phyloP scores from a whole-genome alignment of 2,888 invertebrate genomes.

The Drosophila subsilvestris region DNA sequence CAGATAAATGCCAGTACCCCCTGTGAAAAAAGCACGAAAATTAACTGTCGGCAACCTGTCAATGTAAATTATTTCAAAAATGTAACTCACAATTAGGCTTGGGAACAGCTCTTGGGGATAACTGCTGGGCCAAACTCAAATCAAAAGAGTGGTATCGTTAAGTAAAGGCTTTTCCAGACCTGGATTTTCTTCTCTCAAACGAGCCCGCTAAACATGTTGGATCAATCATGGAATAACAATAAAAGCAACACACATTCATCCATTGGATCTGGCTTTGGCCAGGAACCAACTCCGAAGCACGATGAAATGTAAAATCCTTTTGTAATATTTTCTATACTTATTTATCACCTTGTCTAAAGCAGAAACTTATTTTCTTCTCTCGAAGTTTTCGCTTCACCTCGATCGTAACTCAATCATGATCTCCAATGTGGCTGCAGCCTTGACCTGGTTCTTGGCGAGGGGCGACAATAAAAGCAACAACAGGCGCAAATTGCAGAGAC shows the following conservation, averaged over 20 bases:
- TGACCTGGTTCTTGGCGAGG: conserved; percentile 67
- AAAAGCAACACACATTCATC: no score
- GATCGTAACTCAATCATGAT: conserved; percentile 59
- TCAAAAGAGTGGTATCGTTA: no score
- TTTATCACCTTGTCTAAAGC: no score
- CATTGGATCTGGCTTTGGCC: no score
- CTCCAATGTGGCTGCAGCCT: conserved; percentile 62
- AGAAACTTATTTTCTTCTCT: background rate
- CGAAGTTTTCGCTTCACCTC: background rate
- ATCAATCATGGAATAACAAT: no score
- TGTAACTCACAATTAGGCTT: background rate
- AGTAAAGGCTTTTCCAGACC: no score
- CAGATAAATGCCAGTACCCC: background rate
- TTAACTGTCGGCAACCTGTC: conserved; percentile 37
- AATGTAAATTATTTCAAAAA: conserved; percentile 4
- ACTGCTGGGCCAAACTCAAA: no score
- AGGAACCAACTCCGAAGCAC: no score
- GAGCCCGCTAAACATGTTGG: no score
- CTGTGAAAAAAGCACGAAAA: conserved; percentile 21
- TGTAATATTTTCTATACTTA: no score
- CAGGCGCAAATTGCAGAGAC: conserved; percentile 35
- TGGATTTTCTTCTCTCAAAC: no score
- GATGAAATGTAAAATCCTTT: background rate
- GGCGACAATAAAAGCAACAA: conserved; percentile 30
- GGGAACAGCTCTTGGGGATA: background rate